phyloP scores from a whole-genome alignment of 2,888 invertebrate species.

The Chrysolina haemoptera region DNA sequence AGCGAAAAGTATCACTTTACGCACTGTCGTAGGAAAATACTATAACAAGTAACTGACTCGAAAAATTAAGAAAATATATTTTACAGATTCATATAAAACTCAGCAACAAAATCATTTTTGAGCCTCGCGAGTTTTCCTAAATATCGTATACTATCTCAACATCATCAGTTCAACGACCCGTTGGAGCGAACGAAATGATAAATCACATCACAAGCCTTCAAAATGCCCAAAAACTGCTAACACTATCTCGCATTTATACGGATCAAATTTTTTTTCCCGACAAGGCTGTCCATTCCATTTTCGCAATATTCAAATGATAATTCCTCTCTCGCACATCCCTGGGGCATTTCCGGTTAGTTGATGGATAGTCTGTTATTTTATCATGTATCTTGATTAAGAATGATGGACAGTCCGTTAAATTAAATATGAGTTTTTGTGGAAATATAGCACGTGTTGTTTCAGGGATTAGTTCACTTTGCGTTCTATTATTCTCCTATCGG shows the following conservation, averaged over 20 bases:
- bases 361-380: slow-evolving; percentile 53
- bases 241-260: slow-evolving; percentile 1
- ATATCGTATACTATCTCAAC: too few species aligned
- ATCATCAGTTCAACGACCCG: too few species aligned
- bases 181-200: background rate
- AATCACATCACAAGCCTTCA: background rate
- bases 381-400: slow-evolving; percentile 55
- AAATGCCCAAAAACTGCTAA: background rate
- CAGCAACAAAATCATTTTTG: too few species aligned
- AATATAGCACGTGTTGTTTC: slow-evolving; percentile 22
- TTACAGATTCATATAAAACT: too few species aligned
- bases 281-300: slow-evolving; percentile 46
- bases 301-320: slow-evolving; percentile 65
- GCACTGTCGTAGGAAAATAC: too few species aligned
- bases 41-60: too few species aligned
- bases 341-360: slow-evolving; percentile 50
- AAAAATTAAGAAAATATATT: too few species aligned
- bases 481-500: slow-evolving; percentile 30
- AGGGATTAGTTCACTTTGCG: slow-evolving; percentile 23
- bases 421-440: slow-evolving; percentile 42
- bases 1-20: too few species aligned
- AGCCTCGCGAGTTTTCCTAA: too few species aligned
- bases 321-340: slow-evolving; percentile 57
- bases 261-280: slow-evolving; percentile 10
- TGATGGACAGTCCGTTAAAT: slow-evolving; percentile 45